Base-by-base conservation (phyloP, 2,888 invertebrate genomes). In the Cantharis rufa region DNA sequence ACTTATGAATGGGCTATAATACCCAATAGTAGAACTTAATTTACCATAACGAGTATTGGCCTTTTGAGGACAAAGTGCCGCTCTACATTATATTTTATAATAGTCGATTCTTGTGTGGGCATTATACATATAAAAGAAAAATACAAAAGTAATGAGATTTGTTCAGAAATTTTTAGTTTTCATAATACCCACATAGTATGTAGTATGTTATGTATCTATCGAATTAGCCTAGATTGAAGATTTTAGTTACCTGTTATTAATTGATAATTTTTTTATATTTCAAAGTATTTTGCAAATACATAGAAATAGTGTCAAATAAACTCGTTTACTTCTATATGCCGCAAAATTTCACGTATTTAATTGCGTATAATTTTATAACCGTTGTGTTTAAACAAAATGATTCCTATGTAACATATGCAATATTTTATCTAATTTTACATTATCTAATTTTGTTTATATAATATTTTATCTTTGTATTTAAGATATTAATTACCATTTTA, bases 11-110 rank as follows among this genome's bases (percentile, higher is more conserved):
- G 77, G 75, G 27, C 32, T 48, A 70, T 75, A 76, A 76, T 73
- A 66, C 48, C 72, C 68, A 78, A 78, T 62, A 74, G 76, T 69
- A 11, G 18, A 64, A 74, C 74, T 79, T 79, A 79, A 78, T 78
- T 75, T 69, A 73, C 78, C 78, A 74, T 76, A 76, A 74, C 78
- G 71, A 71, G 76, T 69, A 75, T 76, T 69, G 76, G 64, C 73
- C 76, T 79, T 78, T 77, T 77, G 72, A 74, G 69, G 62, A 74
- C 63, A 71, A 18, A 76, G 72, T 68, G 73, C 77, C 70, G 73
- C 74, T 69, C 71, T 69, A 71, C 68, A 74, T 74, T 71, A 27
- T 63, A 15, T 64, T 66, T 66, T 24, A 21, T 21, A 21, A 66
- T 21, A 62, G 21, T 62, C 62, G 21, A 48, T 66, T 68, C 66